Percentiles rank a stretch among this genome's conserved stretches.
Conservation (phyloP, 2,888 invertebrate species). For the Pasiphila rectangulata region DNA sequence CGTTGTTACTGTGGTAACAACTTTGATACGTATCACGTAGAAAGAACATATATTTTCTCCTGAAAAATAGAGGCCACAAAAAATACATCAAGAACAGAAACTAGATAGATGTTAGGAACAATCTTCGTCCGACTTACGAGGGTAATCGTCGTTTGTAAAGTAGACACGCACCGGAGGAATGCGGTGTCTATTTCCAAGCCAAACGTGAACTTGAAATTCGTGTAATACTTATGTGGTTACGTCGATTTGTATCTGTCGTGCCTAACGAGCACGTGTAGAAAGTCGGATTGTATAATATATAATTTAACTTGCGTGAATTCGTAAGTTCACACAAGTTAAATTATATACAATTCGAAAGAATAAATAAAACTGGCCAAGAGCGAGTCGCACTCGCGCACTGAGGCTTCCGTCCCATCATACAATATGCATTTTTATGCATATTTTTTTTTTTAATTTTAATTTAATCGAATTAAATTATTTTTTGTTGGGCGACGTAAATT, state of each 20-base stretch:
- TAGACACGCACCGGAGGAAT: not conserved
- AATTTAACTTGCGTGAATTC: too few species aligned
- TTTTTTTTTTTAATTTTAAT: too few species aligned
- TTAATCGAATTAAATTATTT: too few species aligned
- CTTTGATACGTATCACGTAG: constrained; percentile 17
- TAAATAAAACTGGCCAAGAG: too few species aligned
- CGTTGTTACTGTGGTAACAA: constrained; percentile 14
- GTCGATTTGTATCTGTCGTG: not conserved
- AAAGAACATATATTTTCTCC: constrained; percentile 1
- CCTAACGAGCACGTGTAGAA: too few species aligned
- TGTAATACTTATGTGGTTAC: not conserved
- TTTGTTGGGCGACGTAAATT: too few species aligned
- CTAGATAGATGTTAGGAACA: constrained; percentile 1
- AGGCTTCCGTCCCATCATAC: too few species aligned
- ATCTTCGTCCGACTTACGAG: constrained; percentile 1
- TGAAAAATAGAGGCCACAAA: not conserved
- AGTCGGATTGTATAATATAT: too few species aligned
- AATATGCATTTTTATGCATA: too few species aligned
- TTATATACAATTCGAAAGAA: too few species aligned
- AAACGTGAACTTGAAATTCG: not conserved
- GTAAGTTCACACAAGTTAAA: too few species aligned
- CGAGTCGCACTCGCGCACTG: too few species aligned
- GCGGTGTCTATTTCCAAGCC: not conserved
- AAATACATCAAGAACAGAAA: constrained; percentile 4
- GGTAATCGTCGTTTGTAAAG: constrained; percentile 4